phyloP scores from a whole-genome alignment of 1,140 invertebrate genomes.

The Drosophila pallidifrons region DNA sequence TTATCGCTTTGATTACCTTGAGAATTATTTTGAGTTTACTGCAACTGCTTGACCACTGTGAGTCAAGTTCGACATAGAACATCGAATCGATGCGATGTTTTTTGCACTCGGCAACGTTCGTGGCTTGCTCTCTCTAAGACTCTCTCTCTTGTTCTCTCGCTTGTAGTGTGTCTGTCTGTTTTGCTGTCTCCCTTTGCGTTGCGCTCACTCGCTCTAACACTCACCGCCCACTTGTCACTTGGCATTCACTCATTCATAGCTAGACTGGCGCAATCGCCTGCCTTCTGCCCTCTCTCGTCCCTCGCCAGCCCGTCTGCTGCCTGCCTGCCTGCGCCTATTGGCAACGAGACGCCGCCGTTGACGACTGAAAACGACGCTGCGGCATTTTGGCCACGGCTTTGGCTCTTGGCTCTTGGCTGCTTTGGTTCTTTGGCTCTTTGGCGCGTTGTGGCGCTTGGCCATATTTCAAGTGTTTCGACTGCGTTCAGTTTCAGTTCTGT shows the following conservation, averaged over 20 bases:
- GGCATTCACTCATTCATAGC: conserved; percentile 78
- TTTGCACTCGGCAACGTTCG: conserved; percentile 46
- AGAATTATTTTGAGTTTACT: neutral
- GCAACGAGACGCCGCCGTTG: conserved; percentile 46
- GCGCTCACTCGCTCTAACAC: conserved; percentile 26
- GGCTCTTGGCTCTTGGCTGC: conserved; percentile 48
- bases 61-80: conserved; percentile 21
- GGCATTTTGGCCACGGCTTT: conserved; percentile 72
- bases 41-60: neutral
- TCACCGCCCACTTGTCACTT: conserved; percentile 72
- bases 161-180: conserved; percentile 6
- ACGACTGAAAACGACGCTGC: conserved; percentile 65
- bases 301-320: conserved; percentile 2
- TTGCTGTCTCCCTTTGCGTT: conserved; percentile 21
- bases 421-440: conserved; percentile 44
- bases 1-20: no score
- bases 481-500: conserved; percentile 69
- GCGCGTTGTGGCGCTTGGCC: conserved; percentile 59
- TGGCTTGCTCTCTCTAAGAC: conserved; percentile 5
- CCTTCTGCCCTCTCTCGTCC: neutral
- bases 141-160: conserved; percentile 3
- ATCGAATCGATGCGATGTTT: conserved; percentile 49
- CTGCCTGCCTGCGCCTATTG: conserved; percentile 60
- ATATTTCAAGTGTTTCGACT: conserved; percentile 62
- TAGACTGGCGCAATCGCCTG: conserved; percentile 48